A percentile compares a stretch with the other conserved stretches of the same genome.
phyloP scores from a whole-genome alignment of 2,797 vertebrate genomes.

The Tangara arthus region DNA sequence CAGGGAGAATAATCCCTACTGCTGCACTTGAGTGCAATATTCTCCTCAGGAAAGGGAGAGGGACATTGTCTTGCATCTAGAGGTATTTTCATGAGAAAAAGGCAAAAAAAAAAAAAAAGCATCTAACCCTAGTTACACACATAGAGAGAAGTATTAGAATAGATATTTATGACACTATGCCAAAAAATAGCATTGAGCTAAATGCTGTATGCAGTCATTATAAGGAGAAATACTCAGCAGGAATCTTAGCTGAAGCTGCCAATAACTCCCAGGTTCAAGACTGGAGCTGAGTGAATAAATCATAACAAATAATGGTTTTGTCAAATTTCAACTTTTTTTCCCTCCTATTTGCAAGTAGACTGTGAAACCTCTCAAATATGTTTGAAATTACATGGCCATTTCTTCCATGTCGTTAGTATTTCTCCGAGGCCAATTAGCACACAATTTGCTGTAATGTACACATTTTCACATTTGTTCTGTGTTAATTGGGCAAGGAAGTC shows the following conservation, averaged over 20 bases:
- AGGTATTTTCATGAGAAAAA: conserved; percentile 13
- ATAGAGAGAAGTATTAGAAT: conserved; percentile 49
- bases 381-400: conserved; percentile 56
- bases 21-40: not conserved
- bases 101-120: not conserved
- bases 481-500: conserved; percentile 61
- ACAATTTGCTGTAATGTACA: conserved; percentile 59
- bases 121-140: conserved; percentile 12
- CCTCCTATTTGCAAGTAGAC: conserved; percentile 38
- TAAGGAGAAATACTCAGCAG: conserved; percentile 65
- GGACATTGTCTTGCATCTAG: conserved; percentile 20
- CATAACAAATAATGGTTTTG: conserved; percentile 67
- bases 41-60: conserved; percentile 35
- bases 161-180: conserved; percentile 54
- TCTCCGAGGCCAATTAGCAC: conserved; percentile 58
- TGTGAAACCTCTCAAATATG: conserved; percentile 39
- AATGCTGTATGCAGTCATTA: conserved; percentile 59
- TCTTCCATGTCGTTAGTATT: conserved; percentile 9
- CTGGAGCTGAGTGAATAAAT: conserved; percentile 63
- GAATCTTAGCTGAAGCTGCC: conserved; percentile 62
- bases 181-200: conserved; percentile 37
- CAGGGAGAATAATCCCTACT: conserved; percentile 54
- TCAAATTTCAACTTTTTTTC: conserved; percentile 26
- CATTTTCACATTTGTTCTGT: conserved; percentile 59
- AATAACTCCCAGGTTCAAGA: conserved; percentile 64